Base-by-base conservation (phyloP, 1,140 invertebrate species). In the Popillia japonica region DNA sequence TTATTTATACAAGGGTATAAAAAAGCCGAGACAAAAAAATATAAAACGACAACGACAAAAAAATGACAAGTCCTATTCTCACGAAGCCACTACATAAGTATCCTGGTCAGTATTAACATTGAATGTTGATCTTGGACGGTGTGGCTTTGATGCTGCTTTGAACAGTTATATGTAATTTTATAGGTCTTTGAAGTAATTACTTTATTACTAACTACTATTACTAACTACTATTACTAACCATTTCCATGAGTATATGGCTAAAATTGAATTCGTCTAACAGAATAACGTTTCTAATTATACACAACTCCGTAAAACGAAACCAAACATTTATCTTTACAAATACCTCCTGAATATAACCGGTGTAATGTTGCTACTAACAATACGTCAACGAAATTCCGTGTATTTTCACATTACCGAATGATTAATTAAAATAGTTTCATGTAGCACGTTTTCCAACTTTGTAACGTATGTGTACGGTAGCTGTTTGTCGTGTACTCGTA, bases 351-450 rank as follows among this genome's bases (percentile, higher is more conserved):
- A n/a, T 55, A 55, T 7, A 17, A 55, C 48, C 48, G 14, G 17
- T 55, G 48, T 17, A 34, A 34, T 55, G 48, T 17, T 55, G 6
- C 48, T 17, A n/a, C 14, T 55, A 17, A 55, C 14, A 55, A 55
- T 17, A 55, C 14, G 2, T n/a, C 48, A n/a, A 14, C 6, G n/a
- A 17, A 55, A 55, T 17, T 17, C 2, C 6, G 48, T 17, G 48
- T 55, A 55, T 17, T 55, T 55, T 55, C 48, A 17, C 48, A 17
- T 55, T 55, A 55, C 2, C n/a, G 14, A 55, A 22, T 22, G 22
- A 68, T 68, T 68, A 68, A 68, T 68, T 68, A 68, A 68, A 68
- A 68, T 68, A 68, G 61, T 68, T 68, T 23, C 61, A 23, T 22
- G 61, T 68, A 27, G 27, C 61, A 27, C 8, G 27, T 68, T 34